Evolutionary conservation across 2,888 invertebrate genomes (phyloP), one percentile per base, ranked within the genome.

Genomic region (Tinea pellionella): DNA sequence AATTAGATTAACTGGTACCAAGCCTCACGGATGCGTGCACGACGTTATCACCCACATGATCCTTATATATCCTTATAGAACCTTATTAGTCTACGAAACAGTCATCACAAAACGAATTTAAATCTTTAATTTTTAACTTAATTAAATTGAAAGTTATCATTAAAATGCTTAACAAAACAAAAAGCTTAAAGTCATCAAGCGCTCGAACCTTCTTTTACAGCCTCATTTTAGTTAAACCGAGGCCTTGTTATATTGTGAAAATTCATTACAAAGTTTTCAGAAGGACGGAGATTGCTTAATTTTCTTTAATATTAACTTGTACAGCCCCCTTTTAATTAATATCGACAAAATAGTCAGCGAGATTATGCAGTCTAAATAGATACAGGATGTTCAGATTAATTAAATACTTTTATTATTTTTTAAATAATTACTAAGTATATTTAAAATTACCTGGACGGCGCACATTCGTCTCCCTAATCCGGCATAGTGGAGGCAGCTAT

Each of bases 241-340:
- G 63, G 67, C 64, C 66, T 72, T 69, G 69, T 70, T 72, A 68
- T 75, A 73, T 74, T 75, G 72, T 72, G 72, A 74, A 84, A 85
- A 86, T 84, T 86, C 83, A 86, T 85, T 82, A 82, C 61, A 60
- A 77, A 79, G 71, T 80, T 77, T 24, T 71, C 47, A 29, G 66
- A 71, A 69, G 69, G 69, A 67, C 76, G 77, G 80, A 78, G 80
- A 81, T 82, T 83, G 85, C 81, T 84, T 86, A 87, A 86, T 87
- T 86, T 86, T 86, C 82, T 84, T 87, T 82, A 85, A 86, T 85
- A 87, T 85, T 81, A 85, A 86, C 81, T 87, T 86, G 85, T 85
- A 78, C 73, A 71, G 80, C 75, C 80, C 83, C 84, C 83, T 86
- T 86, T 87, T 86, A 87, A 87, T 87, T 87, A 87, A 87, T 86